Percentiles rank a stretch among this genome's conserved stretches.
phyloP scores from a whole-genome alignment of 1,140 invertebrate species.

The Dolichoris vasculosae region DNA sequence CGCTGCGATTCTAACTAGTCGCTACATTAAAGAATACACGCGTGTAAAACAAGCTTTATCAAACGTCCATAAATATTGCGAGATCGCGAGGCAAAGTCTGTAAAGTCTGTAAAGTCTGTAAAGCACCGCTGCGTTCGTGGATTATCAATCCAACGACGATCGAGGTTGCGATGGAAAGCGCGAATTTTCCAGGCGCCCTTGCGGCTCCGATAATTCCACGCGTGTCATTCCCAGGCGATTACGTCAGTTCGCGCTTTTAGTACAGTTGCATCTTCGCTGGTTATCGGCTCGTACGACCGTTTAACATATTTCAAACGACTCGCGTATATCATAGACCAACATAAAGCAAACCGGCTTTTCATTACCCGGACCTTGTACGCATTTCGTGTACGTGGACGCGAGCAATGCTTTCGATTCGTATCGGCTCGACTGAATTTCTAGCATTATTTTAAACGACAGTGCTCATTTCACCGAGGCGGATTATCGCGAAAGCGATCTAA shows the following conservation, averaged over 20 bases:
- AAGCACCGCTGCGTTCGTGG: background rate
- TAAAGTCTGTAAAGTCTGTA: background rate
- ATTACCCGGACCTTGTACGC: slow-evolving; percentile 28
- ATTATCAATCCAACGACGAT: background rate
- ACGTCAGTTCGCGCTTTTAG: slow-evolving; percentile 28
- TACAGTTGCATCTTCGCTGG: background rate
- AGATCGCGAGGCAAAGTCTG: background rate
- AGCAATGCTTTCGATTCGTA: background rate
- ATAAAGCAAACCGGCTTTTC: background rate
- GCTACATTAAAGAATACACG: background rate
- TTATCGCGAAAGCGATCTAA: background rate
- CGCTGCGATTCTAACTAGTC: background rate
- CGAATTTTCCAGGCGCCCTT: background rate
- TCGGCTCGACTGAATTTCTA: slow-evolving; percentile 8
- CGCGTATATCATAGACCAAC: background rate
- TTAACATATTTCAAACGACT: slow-evolving; percentile 5
- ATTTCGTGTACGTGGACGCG: background rate
- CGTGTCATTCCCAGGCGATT: slow-evolving; percentile 4
- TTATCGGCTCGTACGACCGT: background rate
- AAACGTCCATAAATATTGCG: background rate
- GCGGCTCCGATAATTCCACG: background rate
- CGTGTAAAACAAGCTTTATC: background rate
- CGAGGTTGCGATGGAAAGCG: background rate
- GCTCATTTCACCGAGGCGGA: background rate
- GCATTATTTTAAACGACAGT: too few relatives aligned